Evolutionary conservation across 2,113 vertebrate species (phyloP).

Genomic region (Scatophagus argus): DNA sequence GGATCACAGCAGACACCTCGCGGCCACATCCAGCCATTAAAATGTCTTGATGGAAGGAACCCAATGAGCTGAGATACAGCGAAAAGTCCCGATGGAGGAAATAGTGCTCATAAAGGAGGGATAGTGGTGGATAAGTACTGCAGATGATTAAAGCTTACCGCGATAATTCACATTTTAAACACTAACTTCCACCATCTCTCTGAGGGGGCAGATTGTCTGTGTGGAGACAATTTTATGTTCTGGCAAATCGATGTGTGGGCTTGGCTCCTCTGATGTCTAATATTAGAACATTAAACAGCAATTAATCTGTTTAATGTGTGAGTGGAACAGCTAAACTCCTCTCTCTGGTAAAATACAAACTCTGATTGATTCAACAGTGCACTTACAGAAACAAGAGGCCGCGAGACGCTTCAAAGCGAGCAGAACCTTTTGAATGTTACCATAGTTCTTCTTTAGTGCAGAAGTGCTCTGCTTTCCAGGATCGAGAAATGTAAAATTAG

Average conservation of each 20-base stretch:
- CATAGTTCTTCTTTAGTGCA: neutral
- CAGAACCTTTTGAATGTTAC: neutral
- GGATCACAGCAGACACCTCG: neutral
- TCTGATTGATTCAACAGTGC: neutral
- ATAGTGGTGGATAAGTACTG: slow-evolving; percentile 7
- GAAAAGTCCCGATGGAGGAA: slow-evolving; percentile 7
- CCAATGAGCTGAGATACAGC: neutral
- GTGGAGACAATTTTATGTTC: slow-evolving; percentile 34
- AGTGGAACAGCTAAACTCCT: slow-evolving; percentile 13
- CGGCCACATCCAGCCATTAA: neutral
- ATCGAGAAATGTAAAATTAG: neutral
- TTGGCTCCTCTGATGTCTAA: neutral
- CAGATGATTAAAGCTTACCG: too few relatives aligned
- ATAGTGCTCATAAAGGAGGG: neutral
- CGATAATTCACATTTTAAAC: neutral
- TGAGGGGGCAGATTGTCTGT: neutral
- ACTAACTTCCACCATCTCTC: neutral
- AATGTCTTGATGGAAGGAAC: neutral
- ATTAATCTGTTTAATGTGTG: slow-evolving; percentile 27
- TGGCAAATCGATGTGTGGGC: slow-evolving; percentile 7
- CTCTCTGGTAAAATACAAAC: neutral
- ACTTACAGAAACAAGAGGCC: neutral
- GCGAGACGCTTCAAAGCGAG: too few relatives aligned
- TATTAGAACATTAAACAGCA: neutral
- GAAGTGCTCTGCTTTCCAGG: neutral